Evolutionary conservation across 2,888 invertebrate species (phyloP), one percentile per base, ranked within the genome.

Genomic region (Drosophila acutilabella): DNA sequence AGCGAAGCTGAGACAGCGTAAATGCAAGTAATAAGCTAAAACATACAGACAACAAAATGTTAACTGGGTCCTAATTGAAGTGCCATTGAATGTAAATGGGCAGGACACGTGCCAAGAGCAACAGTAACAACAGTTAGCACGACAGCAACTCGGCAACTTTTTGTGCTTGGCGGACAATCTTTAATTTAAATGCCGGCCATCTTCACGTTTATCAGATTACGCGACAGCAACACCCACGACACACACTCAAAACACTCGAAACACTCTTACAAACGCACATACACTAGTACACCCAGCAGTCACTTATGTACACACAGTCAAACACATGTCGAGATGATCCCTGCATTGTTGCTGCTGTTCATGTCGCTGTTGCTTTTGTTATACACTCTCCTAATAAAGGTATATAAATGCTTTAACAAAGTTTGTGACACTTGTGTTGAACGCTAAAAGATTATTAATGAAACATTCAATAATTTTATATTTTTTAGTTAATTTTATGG

Each of bases 181-280:
- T 87, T 89, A 89, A 89, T 84, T 87, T 84, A 83, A 78, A 81
- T 89, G 85, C 77, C 69, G 89, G 79, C 88, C 86, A 83, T 83
- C 83, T 82, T 80, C 83, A 78, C 86, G 83, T 80, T 80, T 71
- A 88, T 88, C 83, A 80, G 88, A 83, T 88, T 72, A 82, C 68
- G 68, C 78, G 74, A 58, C 73, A 88, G 69, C 69, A 70, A 53
- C 67, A 69, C 67, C 65, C 69, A 62, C 61, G 13, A 66, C 47
- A 64, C 8, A 56, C 18, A 6, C 26, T 8, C 30, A 30, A 45
- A 38, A 60, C 23, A 48, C 48, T 51, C 23, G 23, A 64, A 44
- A 59, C 41, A 52, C 14, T 38, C 7, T 42, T 16, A 60, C 26
- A 62, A 42, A 47, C 38, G 20, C 30, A 58, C 48, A 41, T 44